Base-by-base conservation (phyloP, 2,888 invertebrate genomes). In the Urechis unicinctus region DNA sequence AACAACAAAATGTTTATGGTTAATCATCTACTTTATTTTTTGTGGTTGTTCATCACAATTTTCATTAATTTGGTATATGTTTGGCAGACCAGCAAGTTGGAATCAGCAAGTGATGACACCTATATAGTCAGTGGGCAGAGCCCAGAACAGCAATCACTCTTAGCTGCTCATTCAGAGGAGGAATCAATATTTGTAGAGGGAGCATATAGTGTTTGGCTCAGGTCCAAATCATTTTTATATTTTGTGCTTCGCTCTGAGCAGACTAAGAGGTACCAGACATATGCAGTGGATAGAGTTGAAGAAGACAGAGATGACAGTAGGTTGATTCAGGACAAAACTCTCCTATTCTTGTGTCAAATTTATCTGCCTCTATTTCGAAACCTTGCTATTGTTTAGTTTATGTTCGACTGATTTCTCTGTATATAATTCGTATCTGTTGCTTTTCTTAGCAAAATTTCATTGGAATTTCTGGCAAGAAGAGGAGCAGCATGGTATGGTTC, bases 91-190 rank as follows among this genome's bases (percentile, higher is more conserved):
- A 79, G 82, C 68, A 85, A 88, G 65, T 81, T 91, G 53, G 82
- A 85, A 65, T 87, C 88, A 66, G 83, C 64, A n/a, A 71, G 88
- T 43, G 93, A 94, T 69, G 85, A 91, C 66, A 95, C 94, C 0
- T 96, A 94, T 91, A 85, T 96, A 62, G 88, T 92, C 0, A 91
- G 89, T 73, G 89, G 87, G 0, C 91, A 91, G 75, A 89, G 91
- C 77, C 83, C 83, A 6, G 80, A 80, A 0, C 96, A 96, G 73
- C 82, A 83, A 65, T 77, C 84, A 47, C 79, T 96, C 5, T 72
- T 95, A 17, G 75, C 79, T 0, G 81, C 84, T 53, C 89, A 88
- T 79, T 74, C 79, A 0, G 73, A 65, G 58, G 79, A 82, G 64
- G 82, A 82, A 65, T 86, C 86, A 0, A 74, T 95, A 31, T 87